These are phyloP conservation scores for Leptinotarsa texana DNA, from an alignment of 1,140 invertebrate species.

Conservation along the genomic window DNA sequence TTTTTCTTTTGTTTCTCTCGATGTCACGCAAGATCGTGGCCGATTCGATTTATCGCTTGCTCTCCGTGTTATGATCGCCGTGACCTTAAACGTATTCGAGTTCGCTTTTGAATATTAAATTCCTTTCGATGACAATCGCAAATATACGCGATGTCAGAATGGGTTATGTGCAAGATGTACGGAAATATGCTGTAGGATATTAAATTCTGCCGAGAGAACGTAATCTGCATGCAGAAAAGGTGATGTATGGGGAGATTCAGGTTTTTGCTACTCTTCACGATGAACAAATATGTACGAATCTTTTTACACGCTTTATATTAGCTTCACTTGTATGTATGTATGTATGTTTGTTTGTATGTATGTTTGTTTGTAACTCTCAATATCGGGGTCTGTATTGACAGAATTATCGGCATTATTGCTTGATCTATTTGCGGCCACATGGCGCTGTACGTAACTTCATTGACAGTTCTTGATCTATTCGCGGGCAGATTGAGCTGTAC, in stretches of 20 bases:
- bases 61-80: conserved; percentile 1
- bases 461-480: too few relatives aligned
- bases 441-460: too few relatives aligned
- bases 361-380: too few relatives aligned
- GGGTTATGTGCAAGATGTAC: not conserved
- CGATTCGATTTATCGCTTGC: not conserved
- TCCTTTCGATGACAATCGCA: not conserved
- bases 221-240: conserved; percentile 1
- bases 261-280: not conserved
- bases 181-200: not conserved
- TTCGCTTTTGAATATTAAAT: conserved; percentile 1
- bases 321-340: too few relatives aligned
- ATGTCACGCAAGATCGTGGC: not conserved
- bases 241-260: not conserved
- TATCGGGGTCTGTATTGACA: too few relatives aligned
- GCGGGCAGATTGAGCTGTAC: too few relatives aligned
- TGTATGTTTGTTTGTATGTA: too few relatives aligned
- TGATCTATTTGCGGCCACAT: too few relatives aligned
- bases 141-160: conserved; percentile 2
- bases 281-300: too few relatives aligned
- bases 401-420: too few relatives aligned
- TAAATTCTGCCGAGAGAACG: not conserved
- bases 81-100: conserved; percentile 5
- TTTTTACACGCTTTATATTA: too few relatives aligned
- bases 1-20: not conserved